phyloP scores from a whole-genome alignment of 2,797 vertebrate genomes.

The Decapterus maruadsi region DNA sequence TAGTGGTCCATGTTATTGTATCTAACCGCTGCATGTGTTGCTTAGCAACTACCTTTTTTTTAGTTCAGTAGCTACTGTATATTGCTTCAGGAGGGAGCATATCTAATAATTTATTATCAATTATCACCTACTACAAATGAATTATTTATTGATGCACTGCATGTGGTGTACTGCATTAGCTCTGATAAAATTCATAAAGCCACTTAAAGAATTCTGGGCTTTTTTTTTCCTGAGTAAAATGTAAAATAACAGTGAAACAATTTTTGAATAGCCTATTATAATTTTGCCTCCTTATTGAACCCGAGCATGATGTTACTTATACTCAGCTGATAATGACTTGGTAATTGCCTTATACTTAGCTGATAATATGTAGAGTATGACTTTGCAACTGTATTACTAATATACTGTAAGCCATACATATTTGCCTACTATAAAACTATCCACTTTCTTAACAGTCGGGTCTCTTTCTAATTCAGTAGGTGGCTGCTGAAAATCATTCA shows the following conservation, averaged over 20 bases:
- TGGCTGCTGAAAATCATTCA: not conserved
- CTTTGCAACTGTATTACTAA: not conserved
- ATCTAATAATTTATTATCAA: slow-evolving; percentile 10
- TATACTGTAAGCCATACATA: not conserved
- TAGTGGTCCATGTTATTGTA: not conserved
- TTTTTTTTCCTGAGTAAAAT: not conserved
- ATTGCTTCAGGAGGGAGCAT: not conserved
- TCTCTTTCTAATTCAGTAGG: not conserved
- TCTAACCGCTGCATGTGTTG: slow-evolving; percentile 24
- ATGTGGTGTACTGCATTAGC: not conserved
- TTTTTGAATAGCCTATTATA: not conserved
- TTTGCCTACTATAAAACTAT: not conserved
- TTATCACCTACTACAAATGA: slow-evolving; percentile 1
- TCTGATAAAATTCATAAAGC: slow-evolving; percentile 1
- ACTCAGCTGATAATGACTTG: not conserved
- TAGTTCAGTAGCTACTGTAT: not conserved
- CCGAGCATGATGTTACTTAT: not conserved
- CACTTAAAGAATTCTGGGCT: not conserved
- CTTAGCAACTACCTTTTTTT: slow-evolving; percentile 40
- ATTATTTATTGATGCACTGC: not conserved
- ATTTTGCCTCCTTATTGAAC: not conserved
- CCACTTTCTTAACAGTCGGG: not conserved
- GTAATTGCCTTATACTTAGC: no score
- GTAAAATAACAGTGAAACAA: not conserved
- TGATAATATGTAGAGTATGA: no score